Evolutionary conservation across 1,140 invertebrate genomes (phyloP).

Genomic region (Trichomalopsis sarcophagae): DNA sequence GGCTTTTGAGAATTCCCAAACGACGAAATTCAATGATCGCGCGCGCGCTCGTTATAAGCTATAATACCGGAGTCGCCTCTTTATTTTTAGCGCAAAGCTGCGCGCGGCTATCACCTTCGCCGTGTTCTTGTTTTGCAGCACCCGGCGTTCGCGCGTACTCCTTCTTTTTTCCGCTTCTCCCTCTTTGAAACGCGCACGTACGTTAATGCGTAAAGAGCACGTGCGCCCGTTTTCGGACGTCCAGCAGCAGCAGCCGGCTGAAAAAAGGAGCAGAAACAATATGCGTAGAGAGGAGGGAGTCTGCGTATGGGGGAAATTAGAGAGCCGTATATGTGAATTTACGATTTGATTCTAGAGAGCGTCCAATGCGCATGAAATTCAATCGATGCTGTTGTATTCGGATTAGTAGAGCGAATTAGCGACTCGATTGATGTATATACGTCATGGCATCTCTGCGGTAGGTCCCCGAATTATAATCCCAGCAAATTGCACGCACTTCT

Average conservation of each 20-base stretch:
- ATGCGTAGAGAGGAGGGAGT: neutral
- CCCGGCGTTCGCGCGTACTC: neutral
- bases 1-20: too few species aligned
- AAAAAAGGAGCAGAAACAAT: neutral
- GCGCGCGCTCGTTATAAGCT: too few species aligned
- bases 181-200: conserved; percentile 29
- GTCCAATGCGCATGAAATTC: too few species aligned
- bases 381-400: neutral
- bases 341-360: conserved; percentile 26
- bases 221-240: conserved; percentile 30
- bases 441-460: neutral
- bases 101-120: conserved; percentile 31
- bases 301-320: neutral
- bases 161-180: conserved; percentile 18
- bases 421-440: neutral
- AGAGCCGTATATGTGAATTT: conserved; percentile 11
- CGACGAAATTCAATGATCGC: too few species aligned
- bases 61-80: neutral
- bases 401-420: neutral
- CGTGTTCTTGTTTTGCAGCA: conserved; percentile 27
- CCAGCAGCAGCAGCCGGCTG: neutral
- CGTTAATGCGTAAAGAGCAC: conserved; percentile 44
- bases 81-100: conserved; percentile 1
- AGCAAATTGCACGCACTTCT: neutral
- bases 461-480: neutral